A percentile compares a stretch with the other conserved stretches of the same genome.
Conservation (phyloP, 2,113 vertebrate genomes). For the Andinoacara biseriatus region DNA sequence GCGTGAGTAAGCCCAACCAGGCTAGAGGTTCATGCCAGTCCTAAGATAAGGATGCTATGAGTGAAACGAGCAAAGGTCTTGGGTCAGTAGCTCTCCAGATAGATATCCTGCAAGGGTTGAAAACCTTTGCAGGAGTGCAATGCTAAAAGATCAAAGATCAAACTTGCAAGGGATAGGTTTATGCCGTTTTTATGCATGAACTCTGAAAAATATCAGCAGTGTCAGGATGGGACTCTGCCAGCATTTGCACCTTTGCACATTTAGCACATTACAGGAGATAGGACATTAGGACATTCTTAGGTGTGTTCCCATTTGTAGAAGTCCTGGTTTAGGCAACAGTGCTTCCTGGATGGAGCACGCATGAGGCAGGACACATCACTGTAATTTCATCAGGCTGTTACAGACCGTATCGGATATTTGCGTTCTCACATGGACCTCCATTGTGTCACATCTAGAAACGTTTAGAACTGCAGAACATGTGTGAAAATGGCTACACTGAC, state of each 20-base stretch:
- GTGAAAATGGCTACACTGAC: slow-evolving; percentile 23
- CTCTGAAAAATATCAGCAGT: not conserved
- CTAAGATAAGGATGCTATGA: slow-evolving; percentile 4
- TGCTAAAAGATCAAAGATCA: slow-evolving; percentile 50
- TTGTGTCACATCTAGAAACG: not conserved
- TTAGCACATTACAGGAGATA: too few relatives aligned
- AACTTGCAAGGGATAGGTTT: slow-evolving; percentile 57
- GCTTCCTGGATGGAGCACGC: too few relatives aligned
- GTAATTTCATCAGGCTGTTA: not conserved
- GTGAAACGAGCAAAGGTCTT: not conserved
- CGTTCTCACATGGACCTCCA: not conserved
- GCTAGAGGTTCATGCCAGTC: not conserved
- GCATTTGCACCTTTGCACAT: too few relatives aligned
- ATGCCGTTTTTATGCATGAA: not conserved
- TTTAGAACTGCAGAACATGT: not conserved
- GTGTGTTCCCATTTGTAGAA: too few relatives aligned
- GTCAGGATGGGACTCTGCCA: not conserved
- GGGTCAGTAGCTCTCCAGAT: slow-evolving; percentile 46
- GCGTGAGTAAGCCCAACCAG: not conserved
- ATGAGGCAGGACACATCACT: too few relatives aligned
- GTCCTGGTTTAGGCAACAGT: too few relatives aligned
- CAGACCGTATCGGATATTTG: not conserved
- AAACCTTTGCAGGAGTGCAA: slow-evolving; percentile 59
- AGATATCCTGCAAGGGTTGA: slow-evolving; percentile 47
- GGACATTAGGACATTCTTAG: too few relatives aligned